Conservation (phyloP, 2,797 vertebrate species). For the Knipowitschia caucasica region DNA sequence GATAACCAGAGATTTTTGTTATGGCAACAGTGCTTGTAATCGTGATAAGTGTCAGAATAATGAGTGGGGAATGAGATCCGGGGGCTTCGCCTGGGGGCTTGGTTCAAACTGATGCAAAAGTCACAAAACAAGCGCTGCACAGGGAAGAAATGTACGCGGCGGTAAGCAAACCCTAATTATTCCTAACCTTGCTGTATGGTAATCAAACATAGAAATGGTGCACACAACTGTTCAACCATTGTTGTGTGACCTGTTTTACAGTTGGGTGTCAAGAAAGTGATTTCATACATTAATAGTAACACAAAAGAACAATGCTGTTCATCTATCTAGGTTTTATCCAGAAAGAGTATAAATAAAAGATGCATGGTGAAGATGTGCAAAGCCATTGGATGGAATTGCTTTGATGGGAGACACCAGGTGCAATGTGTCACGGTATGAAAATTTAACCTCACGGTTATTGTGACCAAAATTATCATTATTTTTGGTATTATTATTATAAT, state of each 20-base stretch:
- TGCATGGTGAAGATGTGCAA: too few relatives aligned
- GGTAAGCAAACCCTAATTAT: constrained; percentile 21
- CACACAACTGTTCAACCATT: constrained; percentile 3
- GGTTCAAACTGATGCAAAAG: constrained; percentile 68
- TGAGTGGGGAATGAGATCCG: constrained; percentile 40
- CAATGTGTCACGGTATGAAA: too few relatives aligned
- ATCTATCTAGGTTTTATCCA: too few relatives aligned
- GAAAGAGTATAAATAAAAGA: too few relatives aligned
- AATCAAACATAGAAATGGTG: constrained; percentile 32
- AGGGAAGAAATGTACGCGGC: constrained; percentile 26
- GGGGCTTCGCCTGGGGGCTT: constrained; percentile 42
- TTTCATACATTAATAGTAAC: too few relatives aligned
- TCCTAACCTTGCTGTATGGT: constrained; percentile 34
- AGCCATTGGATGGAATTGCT: too few relatives aligned
- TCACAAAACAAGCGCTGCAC: constrained; percentile 48
- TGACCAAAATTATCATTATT: too few relatives aligned
- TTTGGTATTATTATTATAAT: too few relatives aligned
- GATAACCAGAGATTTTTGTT: constrained; percentile 15
- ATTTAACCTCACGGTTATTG: too few relatives aligned
- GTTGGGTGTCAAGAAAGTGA: neutral
- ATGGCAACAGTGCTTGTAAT: constrained; percentile 46
- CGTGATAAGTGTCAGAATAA: constrained; percentile 44
- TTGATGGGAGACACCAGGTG: too few relatives aligned
- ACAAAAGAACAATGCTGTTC: too few relatives aligned
- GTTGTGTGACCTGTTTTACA: constrained; percentile 3